These are phyloP conservation scores for Glaucidium brasilianum DNA, from an alignment of 2,113 vertebrate species.

Conservation along the genomic window DNA sequence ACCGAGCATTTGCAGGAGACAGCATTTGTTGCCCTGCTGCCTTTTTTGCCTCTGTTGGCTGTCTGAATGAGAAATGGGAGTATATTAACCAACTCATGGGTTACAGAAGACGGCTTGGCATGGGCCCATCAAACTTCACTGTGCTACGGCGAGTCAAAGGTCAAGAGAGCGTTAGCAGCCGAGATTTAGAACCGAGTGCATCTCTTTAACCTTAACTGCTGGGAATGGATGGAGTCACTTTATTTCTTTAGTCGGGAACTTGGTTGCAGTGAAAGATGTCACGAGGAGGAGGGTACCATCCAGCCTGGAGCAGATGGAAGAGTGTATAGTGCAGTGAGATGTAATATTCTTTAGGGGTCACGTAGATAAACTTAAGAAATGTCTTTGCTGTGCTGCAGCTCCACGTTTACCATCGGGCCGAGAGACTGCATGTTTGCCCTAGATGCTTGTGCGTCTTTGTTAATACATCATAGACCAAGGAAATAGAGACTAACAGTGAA, in stretches of 20 bases:
- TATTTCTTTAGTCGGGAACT: slow-evolving; percentile 44
- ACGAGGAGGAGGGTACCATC: neutral
- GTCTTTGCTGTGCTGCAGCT: neutral
- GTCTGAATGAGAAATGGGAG: slow-evolving; percentile 89
- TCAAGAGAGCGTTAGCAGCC: slow-evolving; percentile 63
- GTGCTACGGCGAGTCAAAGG: slow-evolving; percentile 57
- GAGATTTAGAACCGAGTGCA: slow-evolving; percentile 56
- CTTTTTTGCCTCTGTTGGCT: slow-evolving; percentile 80
- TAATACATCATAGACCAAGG: neutral
- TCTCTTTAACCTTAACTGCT: slow-evolving; percentile 63
- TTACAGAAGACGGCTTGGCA: slow-evolving; percentile 71
- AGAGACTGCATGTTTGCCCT: neutral
- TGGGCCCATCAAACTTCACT: slow-evolving; percentile 70
- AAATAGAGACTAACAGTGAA: neutral
- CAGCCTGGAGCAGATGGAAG: slow-evolving; percentile 10
- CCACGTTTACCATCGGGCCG: neutral
- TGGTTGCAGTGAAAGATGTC: slow-evolving; percentile 13
- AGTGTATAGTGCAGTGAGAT: neutral
- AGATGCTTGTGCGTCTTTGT: neutral
- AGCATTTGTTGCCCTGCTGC: slow-evolving; percentile 88
- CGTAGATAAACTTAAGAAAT: neutral
- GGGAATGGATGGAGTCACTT: slow-evolving; percentile 43
- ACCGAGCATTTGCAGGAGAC: slow-evolving; percentile 87
- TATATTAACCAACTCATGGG: slow-evolving; percentile 81
- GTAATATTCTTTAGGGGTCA: neutral